Evolutionary conservation across 2,797 vertebrate genomes (phyloP).

Genomic region (Rhynchotus rufescens): DNA sequence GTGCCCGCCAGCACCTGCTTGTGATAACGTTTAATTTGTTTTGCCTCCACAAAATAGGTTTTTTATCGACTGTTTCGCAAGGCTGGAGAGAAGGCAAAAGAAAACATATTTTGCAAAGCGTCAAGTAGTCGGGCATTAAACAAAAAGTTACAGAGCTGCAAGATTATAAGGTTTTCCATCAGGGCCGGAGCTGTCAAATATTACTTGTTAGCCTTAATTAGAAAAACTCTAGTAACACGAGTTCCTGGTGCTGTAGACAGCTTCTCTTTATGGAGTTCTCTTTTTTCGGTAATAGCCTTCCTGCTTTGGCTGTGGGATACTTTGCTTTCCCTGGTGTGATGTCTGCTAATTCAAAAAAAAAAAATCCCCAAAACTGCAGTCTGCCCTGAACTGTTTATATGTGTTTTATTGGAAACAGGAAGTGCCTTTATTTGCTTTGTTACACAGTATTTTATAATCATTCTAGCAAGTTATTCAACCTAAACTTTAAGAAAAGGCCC

Average conservation of each 20-base stretch:
- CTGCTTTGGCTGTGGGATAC: background rate
- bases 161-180: constrained; percentile 2
- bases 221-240: background rate
- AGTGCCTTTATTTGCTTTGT: background rate
- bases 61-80: constrained; percentile 43
- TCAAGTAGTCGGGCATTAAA: constrained; percentile 28
- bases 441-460: background rate
- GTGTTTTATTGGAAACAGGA: background rate
- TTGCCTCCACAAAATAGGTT: constrained; percentile 40
- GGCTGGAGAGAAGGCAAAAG: constrained; percentile 24
- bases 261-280: background rate
- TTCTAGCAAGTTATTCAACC: background rate
- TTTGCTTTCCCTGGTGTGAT: background rate
- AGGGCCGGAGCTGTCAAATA: background rate
- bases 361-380: too few species aligned
- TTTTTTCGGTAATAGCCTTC: background rate
- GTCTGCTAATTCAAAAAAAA: background rate
- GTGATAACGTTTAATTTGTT: constrained; percentile 56
- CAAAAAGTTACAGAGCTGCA: constrained; percentile 29
- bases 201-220: background rate
- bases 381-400: background rate
- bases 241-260: background rate
- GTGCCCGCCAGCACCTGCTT: constrained; percentile 16
- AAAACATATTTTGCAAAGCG: background rate
- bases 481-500: background rate